Evolutionary conservation across 2,888 invertebrate genomes (phyloP), one percentile per base, ranked within the genome.

Genomic region (Hyppa rectilinea): DNA sequence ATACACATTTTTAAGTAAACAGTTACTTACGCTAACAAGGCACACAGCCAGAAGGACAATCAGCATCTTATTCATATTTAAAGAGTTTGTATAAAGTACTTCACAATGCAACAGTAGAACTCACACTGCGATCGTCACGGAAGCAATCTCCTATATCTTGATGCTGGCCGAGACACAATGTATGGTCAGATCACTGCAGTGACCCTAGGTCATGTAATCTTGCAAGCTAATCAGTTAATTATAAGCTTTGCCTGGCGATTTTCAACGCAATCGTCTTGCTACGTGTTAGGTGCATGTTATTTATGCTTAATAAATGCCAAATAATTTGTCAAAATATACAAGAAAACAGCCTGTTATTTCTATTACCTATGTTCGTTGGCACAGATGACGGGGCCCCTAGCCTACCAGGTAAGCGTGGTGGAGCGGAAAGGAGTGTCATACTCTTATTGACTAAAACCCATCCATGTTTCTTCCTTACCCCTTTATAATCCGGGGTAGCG

Each of bases 41-140:
- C 93, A 93, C 49, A 94, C 83, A 56, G 91, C 93, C 87, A 95
- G 67, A 49, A 94, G 67, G 4, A 94, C 76, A 55, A 94, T 85
- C 17, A 94, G 72, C 4, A 88, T 75, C 77, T 94, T 94, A 84
- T 93, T 92, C 94, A 94, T 94, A 40, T 86, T 93, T 82, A 68
- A 29, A 61, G 56, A 49, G 31, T 45, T 75, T 67, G n/a, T 58
- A 31, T 36, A 47, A 0, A 71, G 88, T 86, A 89, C 88, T 78
- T 87, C 63, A 73, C 87, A 68, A 77, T 47, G 74, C 83, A 74
- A 81, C 58, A 66, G 75, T 74, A 73, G 75, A 77, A 61, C 75
- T 73, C 81, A 64, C 60, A 92, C 91, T 92, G 87, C 85, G 71
- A 59, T 49, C 58, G 56, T 36, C 26, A 55, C 52, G 43, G 56